Evolutionary conservation across 1,140 invertebrate species (phyloP).

Genomic region (Calliopsis andreniformis): DNA sequence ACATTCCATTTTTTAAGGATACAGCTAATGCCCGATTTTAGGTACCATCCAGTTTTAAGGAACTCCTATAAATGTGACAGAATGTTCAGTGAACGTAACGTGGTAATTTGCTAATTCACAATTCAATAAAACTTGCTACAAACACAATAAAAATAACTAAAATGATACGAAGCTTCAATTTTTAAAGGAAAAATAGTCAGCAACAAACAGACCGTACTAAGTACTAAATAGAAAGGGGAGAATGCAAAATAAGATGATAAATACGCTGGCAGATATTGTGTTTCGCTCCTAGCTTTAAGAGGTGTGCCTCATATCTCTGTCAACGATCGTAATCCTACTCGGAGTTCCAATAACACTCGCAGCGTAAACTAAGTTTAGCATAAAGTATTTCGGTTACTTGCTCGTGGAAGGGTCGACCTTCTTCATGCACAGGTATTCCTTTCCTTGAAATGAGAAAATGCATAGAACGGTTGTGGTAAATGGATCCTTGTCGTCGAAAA

Average conservation of each 20-base stretch:
- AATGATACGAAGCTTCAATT: constrained; percentile 54
- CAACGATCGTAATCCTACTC: constrained; percentile 56
- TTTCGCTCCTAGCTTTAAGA: constrained; percentile 61
- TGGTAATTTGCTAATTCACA: too few relatives aligned
- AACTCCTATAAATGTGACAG: too few relatives aligned
- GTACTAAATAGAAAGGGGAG: background rate
- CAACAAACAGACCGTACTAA: background rate
- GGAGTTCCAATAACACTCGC: constrained; percentile 67
- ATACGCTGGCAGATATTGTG: constrained; percentile 70
- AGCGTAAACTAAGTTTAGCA: constrained; percentile 69
- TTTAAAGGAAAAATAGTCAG: constrained; percentile 29
- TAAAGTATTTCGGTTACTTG: constrained; percentile 62
- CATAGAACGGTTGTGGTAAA: constrained; percentile 8
- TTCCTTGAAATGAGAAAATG: background rate
- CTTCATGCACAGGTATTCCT: background rate
- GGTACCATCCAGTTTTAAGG: too few relatives aligned
- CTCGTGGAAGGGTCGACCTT: background rate
- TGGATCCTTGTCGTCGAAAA: constrained; percentile 25
- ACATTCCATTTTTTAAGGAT: too few relatives aligned
- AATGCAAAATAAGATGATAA: constrained; percentile 52
- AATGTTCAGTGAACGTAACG: too few relatives aligned
- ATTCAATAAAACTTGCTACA: too few relatives aligned
- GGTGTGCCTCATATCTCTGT: constrained; percentile 55
- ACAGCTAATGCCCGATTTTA: too few relatives aligned
- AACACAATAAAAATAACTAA: too few relatives aligned